phyloP scores from a whole-genome alignment of 2,113 vertebrate species.

The Eubucco bourcierii region DNA sequence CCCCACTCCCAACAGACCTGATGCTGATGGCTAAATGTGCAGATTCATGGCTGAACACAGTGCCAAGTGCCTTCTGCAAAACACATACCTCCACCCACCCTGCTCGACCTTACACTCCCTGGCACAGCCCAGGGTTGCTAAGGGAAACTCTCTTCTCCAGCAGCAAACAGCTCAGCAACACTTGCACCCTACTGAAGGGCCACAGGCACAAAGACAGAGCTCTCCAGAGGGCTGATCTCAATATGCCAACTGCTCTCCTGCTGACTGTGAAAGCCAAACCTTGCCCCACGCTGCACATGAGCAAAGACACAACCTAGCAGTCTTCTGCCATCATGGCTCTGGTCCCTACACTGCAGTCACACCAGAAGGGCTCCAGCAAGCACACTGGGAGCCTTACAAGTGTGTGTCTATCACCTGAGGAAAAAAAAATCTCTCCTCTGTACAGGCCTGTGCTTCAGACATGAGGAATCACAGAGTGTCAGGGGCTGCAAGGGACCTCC shows the following conservation, averaged over 20 bases:
- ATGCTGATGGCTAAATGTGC: neutral
- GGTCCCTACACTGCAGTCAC: neutral
- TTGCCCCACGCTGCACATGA: neutral
- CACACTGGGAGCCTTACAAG: neutral
- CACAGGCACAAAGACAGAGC: rapidly evolving
- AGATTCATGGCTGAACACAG: neutral
- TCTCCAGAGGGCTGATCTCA: neutral
- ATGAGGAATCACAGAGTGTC: no score
- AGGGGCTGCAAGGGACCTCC: no score
- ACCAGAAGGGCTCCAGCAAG: neutral
- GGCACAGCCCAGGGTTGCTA: neutral
- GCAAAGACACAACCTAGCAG: neutral
- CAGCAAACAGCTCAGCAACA: neutral
- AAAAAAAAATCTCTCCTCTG: neutral
- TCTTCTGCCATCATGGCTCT: neutral
- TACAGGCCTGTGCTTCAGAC: no score
- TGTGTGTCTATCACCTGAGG: rapidly evolving
- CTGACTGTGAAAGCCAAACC: neutral
- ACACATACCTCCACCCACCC: neutral
- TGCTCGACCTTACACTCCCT: neutral
- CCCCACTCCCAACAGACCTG: neutral
- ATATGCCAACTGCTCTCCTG: neutral
- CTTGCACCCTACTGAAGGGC: neutral
- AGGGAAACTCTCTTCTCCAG: neutral
- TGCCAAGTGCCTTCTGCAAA: neutral